Percentiles rank a stretch among this genome's conserved stretches.
Conservation (phyloP, 2,888 invertebrate species). For the Priocnemis perturbator region DNA sequence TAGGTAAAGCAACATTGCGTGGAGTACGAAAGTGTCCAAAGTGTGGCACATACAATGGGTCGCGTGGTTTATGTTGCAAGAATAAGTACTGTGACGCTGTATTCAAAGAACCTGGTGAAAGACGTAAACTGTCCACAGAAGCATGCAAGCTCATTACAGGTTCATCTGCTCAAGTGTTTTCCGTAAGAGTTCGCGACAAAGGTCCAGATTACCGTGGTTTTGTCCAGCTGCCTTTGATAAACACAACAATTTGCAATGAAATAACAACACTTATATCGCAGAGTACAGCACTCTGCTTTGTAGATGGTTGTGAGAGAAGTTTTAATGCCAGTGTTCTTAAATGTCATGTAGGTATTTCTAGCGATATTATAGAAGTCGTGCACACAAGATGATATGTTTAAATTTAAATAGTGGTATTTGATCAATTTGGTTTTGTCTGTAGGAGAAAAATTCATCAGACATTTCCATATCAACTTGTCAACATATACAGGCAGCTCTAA, state of each 20-base stretch:
- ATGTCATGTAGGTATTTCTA: constrained; percentile 75
- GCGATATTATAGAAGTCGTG: not conserved
- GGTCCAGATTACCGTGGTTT: constrained; percentile 85
- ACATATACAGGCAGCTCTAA: constrained; percentile 81
- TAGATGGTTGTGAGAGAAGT: constrained; percentile 78
- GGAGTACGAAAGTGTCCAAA: constrained; percentile 86
- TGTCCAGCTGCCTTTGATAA: constrained; percentile 77
- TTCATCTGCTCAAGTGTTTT: constrained; percentile 80
- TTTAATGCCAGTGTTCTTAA: constrained; percentile 78
- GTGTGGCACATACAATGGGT: constrained; percentile 86
- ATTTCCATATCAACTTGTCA: constrained; percentile 75
- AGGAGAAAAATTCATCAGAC: constrained; percentile 67
- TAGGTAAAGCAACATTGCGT: constrained; percentile 81
- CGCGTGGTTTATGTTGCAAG: constrained; percentile 84
- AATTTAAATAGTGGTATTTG: not conserved
- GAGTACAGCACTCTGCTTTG: constrained; percentile 77
- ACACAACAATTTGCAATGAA: constrained; percentile 71
- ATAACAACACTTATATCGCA: constrained; percentile 72
- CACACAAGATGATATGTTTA: no score
- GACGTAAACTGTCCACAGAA: constrained; percentile 79
- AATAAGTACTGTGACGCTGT: constrained; percentile 83
- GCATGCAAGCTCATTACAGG: constrained; percentile 82
- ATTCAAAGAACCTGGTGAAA: constrained; percentile 79
- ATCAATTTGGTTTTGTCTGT: constrained; percentile 22
- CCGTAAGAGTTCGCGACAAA: constrained; percentile 82